Evolutionary conservation across 1,140 invertebrate genomes (phyloP), one percentile per base, ranked within the genome.

Genomic region (Vanessa atalanta): DNA sequence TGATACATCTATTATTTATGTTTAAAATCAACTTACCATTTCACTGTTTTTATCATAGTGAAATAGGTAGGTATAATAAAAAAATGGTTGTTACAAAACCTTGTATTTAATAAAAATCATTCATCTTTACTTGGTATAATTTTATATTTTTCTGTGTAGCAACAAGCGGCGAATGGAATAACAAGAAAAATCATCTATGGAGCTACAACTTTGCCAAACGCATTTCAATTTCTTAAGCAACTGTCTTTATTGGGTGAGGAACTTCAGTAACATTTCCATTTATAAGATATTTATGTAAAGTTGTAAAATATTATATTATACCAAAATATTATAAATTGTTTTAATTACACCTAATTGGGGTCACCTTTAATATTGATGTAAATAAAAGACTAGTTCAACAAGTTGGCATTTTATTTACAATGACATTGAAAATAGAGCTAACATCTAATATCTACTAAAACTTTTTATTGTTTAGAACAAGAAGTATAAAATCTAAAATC

Each of bases 151-250:
- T 15, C 8, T 61, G 13, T 61, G 91, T 85, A 95, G 94, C 95
- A 96, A 94, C 96, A 96, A 89, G 95, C 96, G 84, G 94, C 94
- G 81, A 95, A 94, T 83, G 96, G 94, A 76, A 94, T 92, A 60
- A 94, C 94, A 48, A 97, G 97, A 90, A 95, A 96, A 86, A 96
- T 99, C 63, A 96, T 98, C 47, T 99, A 99, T 89, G 99, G 99
- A 43, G 97, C 97, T 72, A 98, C 98, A 64, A 98, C 98, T 65
- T 93, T 99, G 69, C 96, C 96, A 68, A 99, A 98, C 94, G 97
- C 98, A 11, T 95, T 95, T 79, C 97, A 99, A 88, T 99, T 99
- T 93, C 93, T 99, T 51, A 97, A 97, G 92, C 98, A 99, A 93
- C 94, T 99, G 14, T 95, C 96, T 43, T 93, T 96, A 9, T 83